Evolutionary conservation across 2,888 invertebrate genomes (phyloP), one percentile per base, ranked within the genome.

Genomic region (Spodoptera picta): DNA sequence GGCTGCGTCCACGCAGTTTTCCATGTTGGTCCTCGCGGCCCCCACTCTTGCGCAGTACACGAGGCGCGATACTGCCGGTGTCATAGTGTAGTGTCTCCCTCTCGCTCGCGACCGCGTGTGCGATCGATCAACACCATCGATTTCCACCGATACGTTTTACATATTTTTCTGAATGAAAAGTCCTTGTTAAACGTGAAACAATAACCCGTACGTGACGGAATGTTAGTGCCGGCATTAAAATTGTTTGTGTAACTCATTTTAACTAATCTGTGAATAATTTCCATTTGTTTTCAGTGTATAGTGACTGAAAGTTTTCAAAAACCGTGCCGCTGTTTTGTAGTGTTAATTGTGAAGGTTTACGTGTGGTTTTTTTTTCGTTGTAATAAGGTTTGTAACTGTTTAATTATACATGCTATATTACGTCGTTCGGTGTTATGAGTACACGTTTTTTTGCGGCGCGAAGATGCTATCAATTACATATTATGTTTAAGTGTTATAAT

Each of bases 81-180:
- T 69, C 87, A 88, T 84, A 88, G 85, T 87, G 86, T 85, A 86
- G 84, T 84, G 79, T 87, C 83, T 88, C 88, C 84, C 87, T 90
- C 88, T 82, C 84, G 79, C 85, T 84, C 87, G 82, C 84, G 87
- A 83, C 80, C 87, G 88, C 90, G 89, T 82, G 85, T 87, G 86
- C 87, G 88, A 87, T 87, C 87, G 79, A 87, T 85, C 80, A 82
- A 82, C 81, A 80, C 85, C 83, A 86, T 87, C 82, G 85, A 85
- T 84, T 77, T 86, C 64, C 85, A 82, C 82, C 86, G 83, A 88
- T 83, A 85, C 82, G 86, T 88, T 92, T 87, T 80, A 83, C 87
- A 81, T 75, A 84, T 90, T 93, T 93, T 93, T 92, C 92, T 92
- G 83, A 91, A 92, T 92, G 93, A 93, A 93, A 93, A 93, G 91